A percentile compares a stretch with the other conserved stretches of the same genome.
These are phyloP conservation scores for Tortrix viridana DNA, from an alignment of 2,888 invertebrate genomes.

Conservation along the genomic window DNA sequence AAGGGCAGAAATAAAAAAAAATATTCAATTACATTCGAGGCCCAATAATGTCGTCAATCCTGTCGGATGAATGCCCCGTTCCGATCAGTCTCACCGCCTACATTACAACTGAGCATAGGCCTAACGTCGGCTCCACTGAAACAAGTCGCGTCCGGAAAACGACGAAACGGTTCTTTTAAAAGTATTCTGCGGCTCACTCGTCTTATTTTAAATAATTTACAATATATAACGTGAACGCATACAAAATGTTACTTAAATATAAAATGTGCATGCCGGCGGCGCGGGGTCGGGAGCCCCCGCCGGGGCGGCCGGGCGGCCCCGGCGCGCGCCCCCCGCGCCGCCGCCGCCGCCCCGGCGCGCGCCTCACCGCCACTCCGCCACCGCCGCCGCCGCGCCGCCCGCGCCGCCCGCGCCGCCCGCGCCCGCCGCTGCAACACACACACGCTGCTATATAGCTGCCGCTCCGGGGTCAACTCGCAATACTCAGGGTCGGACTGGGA, in stretches of 20 bases:
- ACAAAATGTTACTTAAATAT: constrained; percentile 45
- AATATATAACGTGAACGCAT: constrained; percentile 75
- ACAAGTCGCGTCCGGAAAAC: constrained; percentile 51
- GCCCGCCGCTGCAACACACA: constrained; percentile 60
- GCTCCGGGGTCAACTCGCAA: too few relatives aligned
- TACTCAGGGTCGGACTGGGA: too few relatives aligned
- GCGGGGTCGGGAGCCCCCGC: constrained; percentile 47
- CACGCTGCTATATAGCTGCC: too few relatives aligned
- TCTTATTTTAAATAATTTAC: constrained; percentile 77
- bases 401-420: constrained; percentile 61
- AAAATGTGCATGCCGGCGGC: constrained; percentile 46
- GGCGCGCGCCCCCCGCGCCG: constrained; percentile 47
- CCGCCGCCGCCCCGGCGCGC: constrained; percentile 60
- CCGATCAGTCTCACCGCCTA: constrained; percentile 59
- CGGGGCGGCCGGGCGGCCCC: constrained; percentile 50
- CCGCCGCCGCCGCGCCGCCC: constrained; percentile 40
- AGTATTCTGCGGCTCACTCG: constrained; percentile 56
- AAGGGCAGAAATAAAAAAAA: background rate
- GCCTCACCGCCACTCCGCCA: constrained; percentile 29
- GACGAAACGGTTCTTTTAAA: constrained; percentile 44
- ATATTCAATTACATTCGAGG: background rate
- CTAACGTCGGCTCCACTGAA: too few relatives aligned
- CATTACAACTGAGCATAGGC: constrained; percentile 80
- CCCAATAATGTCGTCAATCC: constrained; percentile 1
- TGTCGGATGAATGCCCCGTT: constrained; percentile 1